Conservation (phyloP, 2,888 invertebrate genomes). For the Tachina grossa region DNA sequence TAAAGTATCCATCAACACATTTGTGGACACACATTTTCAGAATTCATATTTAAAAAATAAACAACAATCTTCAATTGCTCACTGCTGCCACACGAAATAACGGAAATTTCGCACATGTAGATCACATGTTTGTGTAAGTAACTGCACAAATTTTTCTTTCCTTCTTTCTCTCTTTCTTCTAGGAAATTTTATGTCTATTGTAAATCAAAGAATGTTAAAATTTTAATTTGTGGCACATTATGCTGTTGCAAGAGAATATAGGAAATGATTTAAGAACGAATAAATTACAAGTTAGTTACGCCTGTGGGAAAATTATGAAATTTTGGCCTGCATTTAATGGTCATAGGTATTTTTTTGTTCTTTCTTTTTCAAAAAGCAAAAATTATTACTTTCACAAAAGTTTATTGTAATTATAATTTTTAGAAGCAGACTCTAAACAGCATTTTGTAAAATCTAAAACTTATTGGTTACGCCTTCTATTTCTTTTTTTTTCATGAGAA, state of each 20-base stretch:
- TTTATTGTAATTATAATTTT: background rate
- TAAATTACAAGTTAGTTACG: slow-evolving; percentile 29
- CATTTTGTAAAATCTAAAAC: background rate
- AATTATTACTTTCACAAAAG: slow-evolving; percentile 42
- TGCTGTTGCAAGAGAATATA: background rate
- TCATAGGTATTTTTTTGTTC: background rate
- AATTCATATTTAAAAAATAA: slow-evolving; percentile 2
- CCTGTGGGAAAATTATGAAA: slow-evolving; percentile 1
- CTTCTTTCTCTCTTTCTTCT: background rate
- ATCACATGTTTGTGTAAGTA: slow-evolving; percentile 50
- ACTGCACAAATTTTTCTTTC: background rate
- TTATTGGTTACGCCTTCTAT: slow-evolving; percentile 40
- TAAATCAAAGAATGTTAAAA: background rate
- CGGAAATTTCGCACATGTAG: slow-evolving; percentile 32
- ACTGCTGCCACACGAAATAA: background rate
- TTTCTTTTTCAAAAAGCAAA: background rate
- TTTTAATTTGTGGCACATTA: background rate
- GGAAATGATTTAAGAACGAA: background rate
- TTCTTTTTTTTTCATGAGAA: background rate
- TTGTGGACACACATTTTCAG: slow-evolving; percentile 4
- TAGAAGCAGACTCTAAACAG: background rate
- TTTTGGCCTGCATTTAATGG: background rate
- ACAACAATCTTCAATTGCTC: slow-evolving; percentile 10
- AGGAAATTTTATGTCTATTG: background rate
- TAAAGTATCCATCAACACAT: background rate